phyloP scores from a whole-genome alignment of 2,113 vertebrate genomes.

The Talpa occidentalis region DNA sequence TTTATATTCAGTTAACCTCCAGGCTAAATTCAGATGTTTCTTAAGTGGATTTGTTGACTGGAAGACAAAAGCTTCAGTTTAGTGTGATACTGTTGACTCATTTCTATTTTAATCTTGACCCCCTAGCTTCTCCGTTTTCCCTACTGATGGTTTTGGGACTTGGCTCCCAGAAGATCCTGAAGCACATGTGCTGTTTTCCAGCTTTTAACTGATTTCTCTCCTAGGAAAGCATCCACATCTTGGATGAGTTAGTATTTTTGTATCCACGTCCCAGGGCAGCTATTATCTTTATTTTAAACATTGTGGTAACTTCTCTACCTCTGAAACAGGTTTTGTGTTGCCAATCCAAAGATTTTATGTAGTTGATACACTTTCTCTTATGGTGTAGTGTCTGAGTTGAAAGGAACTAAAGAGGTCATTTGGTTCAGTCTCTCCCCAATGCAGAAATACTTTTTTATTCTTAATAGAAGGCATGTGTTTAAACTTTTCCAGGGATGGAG shows the following conservation, averaged over 20 bases:
- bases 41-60: neutral
- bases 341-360: neutral
- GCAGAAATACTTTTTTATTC: slow-evolving; percentile 23
- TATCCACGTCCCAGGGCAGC: neutral
- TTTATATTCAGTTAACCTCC: slow-evolving; percentile 35
- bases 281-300: slow-evolving; percentile 59
- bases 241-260: slow-evolving; percentile 58
- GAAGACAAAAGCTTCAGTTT: neutral
- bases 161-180: neutral
- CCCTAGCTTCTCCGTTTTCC: neutral
- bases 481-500: neutral
- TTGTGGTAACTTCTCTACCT: slow-evolving; percentile 6
- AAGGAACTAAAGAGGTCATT: neutral
- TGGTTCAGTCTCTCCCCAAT: neutral
- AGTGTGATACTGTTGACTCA: neutral
- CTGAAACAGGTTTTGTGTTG: neutral
- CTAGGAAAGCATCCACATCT: neutral
- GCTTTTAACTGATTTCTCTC: neutral
- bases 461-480: neutral
- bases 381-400: neutral
- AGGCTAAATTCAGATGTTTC: slow-evolving; percentile 19
- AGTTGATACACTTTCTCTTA: neutral
- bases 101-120: neutral
- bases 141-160: neutral
- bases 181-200: neutral